phyloP scores from a whole-genome alignment of 2,888 invertebrate genomes.

The Ceriagrion tenellum region DNA sequence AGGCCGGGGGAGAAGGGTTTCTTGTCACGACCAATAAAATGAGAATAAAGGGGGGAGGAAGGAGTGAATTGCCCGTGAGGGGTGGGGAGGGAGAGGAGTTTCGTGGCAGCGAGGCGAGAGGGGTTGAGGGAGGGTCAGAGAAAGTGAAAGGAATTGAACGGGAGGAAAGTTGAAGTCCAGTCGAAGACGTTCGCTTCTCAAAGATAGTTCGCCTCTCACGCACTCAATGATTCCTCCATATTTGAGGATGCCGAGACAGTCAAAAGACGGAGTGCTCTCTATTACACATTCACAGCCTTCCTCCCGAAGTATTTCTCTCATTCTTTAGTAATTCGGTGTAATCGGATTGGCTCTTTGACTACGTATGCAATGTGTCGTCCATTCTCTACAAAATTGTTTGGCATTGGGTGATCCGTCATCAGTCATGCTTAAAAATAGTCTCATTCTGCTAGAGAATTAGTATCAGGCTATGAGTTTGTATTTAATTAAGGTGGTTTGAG shows the following conservation, averaged over 20 bases:
- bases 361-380: too few species aligned
- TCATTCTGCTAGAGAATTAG: too few species aligned
- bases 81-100: not conserved
- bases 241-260: not conserved
- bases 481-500: too few species aligned
- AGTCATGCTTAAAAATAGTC: too few species aligned
- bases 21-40: slow-evolving; percentile 47
- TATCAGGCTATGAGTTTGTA: too few species aligned
- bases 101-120: not conserved
- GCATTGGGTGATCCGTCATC: too few species aligned
- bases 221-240: not conserved
- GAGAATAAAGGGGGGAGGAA: slow-evolving; percentile 2
- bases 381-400: too few species aligned
- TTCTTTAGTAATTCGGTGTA: too few species aligned
- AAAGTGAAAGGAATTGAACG: not conserved
- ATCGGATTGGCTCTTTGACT: too few species aligned
- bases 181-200: not conserved
- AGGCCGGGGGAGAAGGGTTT: slow-evolving; percentile 32
- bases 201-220: not conserved
- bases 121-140: not conserved
- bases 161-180: not conserved
- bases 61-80: not conserved
- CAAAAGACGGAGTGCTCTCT: not conserved
- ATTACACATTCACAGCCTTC: not conserved
- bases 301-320: too few species aligned